Base-by-base conservation (phyloP, 1,140 invertebrate genomes). In the Rhopalosiphum maidis region DNA sequence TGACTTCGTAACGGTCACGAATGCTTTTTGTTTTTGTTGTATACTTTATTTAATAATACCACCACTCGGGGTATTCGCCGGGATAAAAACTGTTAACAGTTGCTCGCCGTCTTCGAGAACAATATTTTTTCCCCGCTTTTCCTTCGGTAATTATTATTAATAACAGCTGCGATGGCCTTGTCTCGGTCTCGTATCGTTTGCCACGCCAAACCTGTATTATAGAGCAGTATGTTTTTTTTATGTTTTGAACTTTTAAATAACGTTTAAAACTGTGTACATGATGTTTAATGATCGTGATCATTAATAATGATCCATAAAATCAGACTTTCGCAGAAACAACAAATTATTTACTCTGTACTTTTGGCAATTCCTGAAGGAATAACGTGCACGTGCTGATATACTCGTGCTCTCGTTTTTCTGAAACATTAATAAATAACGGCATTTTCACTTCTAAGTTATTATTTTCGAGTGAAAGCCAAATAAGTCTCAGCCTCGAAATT, bases 391-490 rank as follows among this genome's bases (percentile, higher is more conserved):
- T 41, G 35, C 35, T 23, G n/a, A n/a, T 82, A 41, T 41, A 41
- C 23, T 22, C 82, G 21, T 83, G 23, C 22, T 83, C 23, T 41
- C 35, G 37, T 41, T 83, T 35, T 37, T 37, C 35, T 37, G 35
- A 23, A 83, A 83, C 35, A 41, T 83, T 83, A 83, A 41, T 83
- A 83, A 83, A 83, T 83, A 83, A 83, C 82, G n/a, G 30, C 35
- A 83, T 83, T 83, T 83, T 83, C 82, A 11, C 82, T 83, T 9
- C 7, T 37, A 41, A 83, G 82, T 22, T 83, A 37, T 83, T 41
- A 41, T 41, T 83, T 41, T 83, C 82, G n/a, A 35, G 82, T 41
- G 8, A 8, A 83, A 23, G 3, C 35, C 9, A 41, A 37, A 37
- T 83, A 83, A 83, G 37, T 68, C 60, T 68, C 30, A 15, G 35